Base-by-base conservation (phyloP, 2,113 vertebrate species). In the Etia nguti region DNA sequence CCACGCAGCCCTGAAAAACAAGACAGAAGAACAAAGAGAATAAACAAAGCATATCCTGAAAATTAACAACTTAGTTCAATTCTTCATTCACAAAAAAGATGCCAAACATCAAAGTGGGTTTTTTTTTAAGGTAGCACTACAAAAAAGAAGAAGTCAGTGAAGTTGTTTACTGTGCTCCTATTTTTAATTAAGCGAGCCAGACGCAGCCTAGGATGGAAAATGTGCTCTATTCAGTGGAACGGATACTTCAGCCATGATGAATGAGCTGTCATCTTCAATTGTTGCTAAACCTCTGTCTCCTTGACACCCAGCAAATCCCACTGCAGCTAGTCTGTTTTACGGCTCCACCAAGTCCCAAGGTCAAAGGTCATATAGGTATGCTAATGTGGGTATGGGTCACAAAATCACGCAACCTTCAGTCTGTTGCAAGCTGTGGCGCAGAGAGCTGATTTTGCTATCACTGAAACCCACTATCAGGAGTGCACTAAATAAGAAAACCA, bases 241-340 rank as follows among this genome's bases (percentile, higher is more conserved):
- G 59, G 90, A 91, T 92, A 87, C 89, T 91, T 86, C 65, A 34
- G 90, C 81, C 82, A 81, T 96, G 96, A 96, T 96, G 92, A 96
- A 96, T 95, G 94, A 95, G 95, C 96, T 96, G 96, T 96, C 96
- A 94, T 87, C 87, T 92, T 86, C 92, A 93, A 94, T 95, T 95
- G 94, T 93, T 93, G 90, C 90, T 81, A 52, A 94, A 90, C 92
- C 91, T 88, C 87, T 75, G 87, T 94, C 93, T 95, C 92, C 89
- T 91, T 92, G 92, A 95, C 94, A 92, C 84, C 55, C 36, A 0
- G 60, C 10, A 26, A 85, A 79, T 91, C 88, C 89, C 82, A 9
- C 86, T 55, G 57, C 79, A 87, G 87, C 84, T 56, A 50, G n/a
- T 73, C 79, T 24, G 62, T 13, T 84, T 60, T 70, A 24, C 31